Conservation (phyloP, 1,140 invertebrate genomes). For the Drosophila micromelanica region DNA sequence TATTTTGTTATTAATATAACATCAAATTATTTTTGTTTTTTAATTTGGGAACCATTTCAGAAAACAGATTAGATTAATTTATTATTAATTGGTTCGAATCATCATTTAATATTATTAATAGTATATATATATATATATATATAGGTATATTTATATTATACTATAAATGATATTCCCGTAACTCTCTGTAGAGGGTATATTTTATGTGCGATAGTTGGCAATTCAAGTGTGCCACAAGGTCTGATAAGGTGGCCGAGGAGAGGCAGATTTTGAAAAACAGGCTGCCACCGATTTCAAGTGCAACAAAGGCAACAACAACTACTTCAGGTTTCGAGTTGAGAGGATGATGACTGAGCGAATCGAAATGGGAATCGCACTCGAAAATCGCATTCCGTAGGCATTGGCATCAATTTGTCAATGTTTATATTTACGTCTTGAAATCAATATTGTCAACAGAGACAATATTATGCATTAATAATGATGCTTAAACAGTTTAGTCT, state of each 20-base stretch:
- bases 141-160: too few species aligned
- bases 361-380: slow-evolving; percentile 7
- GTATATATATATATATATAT: too few species aligned
- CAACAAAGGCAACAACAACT: slow-evolving; percentile 27
- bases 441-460: slow-evolving; percentile 71
- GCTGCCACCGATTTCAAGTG: slow-evolving; percentile 54
- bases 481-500: slow-evolving; percentile 49
- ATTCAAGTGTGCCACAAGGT: slow-evolving; percentile 58
- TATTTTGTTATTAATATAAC: too few species aligned
- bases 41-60: too few species aligned
- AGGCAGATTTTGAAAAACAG: slow-evolving; percentile 33
- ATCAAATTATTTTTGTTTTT: too few species aligned
- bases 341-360: slow-evolving; percentile 57
- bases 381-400: slow-evolving; percentile 13
- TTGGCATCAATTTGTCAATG: slow-evolving; percentile 77
- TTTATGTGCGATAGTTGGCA: slow-evolving; percentile 32
- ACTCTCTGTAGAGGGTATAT: neutral
- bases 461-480: slow-evolving; percentile 65
- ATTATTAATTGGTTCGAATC: too few species aligned
- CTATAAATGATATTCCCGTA: too few species aligned
- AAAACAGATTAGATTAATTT: too few species aligned
- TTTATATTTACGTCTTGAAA: slow-evolving; percentile 65
- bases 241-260: slow-evolving; percentile 32
- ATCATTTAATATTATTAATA: too few species aligned
- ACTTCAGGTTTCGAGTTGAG: slow-evolving; percentile 49